Base-by-base conservation (phyloP, 2,888 invertebrate species). In the Eupeodes luniger region DNA sequence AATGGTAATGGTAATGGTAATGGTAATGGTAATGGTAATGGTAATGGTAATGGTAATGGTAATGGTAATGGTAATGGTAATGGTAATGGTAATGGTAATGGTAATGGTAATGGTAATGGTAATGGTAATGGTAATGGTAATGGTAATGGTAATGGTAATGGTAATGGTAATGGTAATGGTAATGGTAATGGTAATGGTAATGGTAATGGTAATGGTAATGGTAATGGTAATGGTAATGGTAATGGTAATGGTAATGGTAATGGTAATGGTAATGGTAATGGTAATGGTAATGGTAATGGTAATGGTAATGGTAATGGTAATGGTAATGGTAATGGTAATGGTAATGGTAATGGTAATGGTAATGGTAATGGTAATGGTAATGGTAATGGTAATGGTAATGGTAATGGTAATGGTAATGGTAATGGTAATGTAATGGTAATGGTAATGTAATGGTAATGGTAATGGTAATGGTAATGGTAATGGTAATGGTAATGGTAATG, bases 111-210 rank as follows among this genome's bases (percentile, higher is more conserved):
- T 62, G 62, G 14, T n/a, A 62, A 62, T 62, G 62, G 14, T n/a
- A 62, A 62, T 62, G 62, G 14, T n/a, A 62, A 62, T 62, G 62
- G 14, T n/a, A 62, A 62, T 62, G 62, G 14, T n/a, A 62, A 62
- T 62, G 62, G 14, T n/a, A 62, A 62, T 62, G 62, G 14, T n/a
- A 62, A 62, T 62, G 62, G 14, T n/a, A 62, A 62, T 62, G 62
- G 14, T n/a, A 62, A 62, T 62, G 62, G 14, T n/a, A 62, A 62
- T 62, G 62, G 14, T n/a, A 62, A 62, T 62, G 62, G 14, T n/a
- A 62, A 62, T 62, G 62, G 14, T n/a, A 62, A 62, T 62, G 62
- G 14, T n/a, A 62, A 62, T 62, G 62, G 14, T n/a, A 62, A 62
- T 62, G 62, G 14, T n/a, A 62, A 62, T 62, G 62, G 14, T n/a